Evolutionary conservation across 2,888 invertebrate species (phyloP).

Genomic region (Rhingia rostrata): DNA sequence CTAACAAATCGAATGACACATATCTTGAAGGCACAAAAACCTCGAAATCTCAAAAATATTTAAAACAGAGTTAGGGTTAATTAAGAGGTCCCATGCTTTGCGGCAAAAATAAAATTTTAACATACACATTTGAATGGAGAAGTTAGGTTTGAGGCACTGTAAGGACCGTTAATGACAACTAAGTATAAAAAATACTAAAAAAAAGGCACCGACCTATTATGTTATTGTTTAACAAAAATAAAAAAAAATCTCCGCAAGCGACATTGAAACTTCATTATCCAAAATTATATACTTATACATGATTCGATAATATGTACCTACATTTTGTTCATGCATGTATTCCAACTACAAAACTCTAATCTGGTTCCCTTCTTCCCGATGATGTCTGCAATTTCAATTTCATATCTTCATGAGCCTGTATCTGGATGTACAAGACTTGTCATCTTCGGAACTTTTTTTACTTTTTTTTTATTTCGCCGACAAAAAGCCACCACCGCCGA

Average conservation of each 20-base stretch:
- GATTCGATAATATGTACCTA: not conserved
- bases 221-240: too few relatives aligned
- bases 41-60: too few relatives aligned
- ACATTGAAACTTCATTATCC: conserved; percentile 1
- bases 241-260: not conserved
- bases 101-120: too few relatives aligned
- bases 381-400: conserved; percentile 44
- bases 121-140: too few relatives aligned
- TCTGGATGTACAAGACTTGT: conserved; percentile 22
- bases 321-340: not conserved
- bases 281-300: not conserved
- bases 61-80: too few relatives aligned
- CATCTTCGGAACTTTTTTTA: conserved; percentile 1
- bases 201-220: too few relatives aligned
- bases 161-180: too few relatives aligned
- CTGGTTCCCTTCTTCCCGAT: conserved; percentile 6
- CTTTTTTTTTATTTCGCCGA: conserved; percentile 42
- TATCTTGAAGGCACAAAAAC: too few relatives aligned
- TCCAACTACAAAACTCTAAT: conserved; percentile 31
- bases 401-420: conserved; percentile 43
- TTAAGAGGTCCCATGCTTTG: too few relatives aligned
- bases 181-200: too few relatives aligned
- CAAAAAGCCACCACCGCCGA: conserved; percentile 54
- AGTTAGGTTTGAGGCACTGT: too few relatives aligned
- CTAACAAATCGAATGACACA: too few relatives aligned